Evolutionary conservation across 2,797 vertebrate species (phyloP).

Genomic region (Crenichthys baileyi): DNA sequence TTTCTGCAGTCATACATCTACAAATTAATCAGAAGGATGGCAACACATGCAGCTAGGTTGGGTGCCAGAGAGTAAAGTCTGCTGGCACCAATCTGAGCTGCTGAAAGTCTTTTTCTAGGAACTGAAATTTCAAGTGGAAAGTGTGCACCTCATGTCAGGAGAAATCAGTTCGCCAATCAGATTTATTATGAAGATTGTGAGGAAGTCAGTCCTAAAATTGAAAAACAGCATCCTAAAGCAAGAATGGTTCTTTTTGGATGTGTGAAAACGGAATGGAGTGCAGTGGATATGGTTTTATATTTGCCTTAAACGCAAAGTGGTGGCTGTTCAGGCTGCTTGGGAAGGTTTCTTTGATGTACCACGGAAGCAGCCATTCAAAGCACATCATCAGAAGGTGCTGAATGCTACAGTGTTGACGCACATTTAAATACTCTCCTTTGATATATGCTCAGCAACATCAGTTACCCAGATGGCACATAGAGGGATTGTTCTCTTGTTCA

Average conservation of each 20-base stretch:
- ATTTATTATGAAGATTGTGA: neutral
- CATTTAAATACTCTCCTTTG: too few species aligned
- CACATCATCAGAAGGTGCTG: neutral
- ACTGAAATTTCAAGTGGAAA: neutral
- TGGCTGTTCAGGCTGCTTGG: neutral
- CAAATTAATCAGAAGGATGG: neutral
- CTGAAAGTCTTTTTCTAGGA: neutral
- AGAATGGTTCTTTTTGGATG: neutral
- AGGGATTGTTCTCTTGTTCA: neutral
- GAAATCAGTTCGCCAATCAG: neutral
- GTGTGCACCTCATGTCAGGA: neutral
- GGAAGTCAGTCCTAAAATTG: neutral
- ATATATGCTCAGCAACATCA: too few species aligned
- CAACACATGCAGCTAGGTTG: too few species aligned
- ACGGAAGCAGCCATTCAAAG: neutral
- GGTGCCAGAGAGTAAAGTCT: neutral
- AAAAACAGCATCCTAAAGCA: neutral
- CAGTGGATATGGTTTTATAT: neutral
- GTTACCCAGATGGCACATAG: neutral
- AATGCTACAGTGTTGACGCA: too few species aligned
- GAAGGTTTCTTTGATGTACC: neutral
- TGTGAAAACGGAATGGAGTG: neutral
- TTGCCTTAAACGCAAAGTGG: neutral
- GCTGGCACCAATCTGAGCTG: neutral
- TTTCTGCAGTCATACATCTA: neutral